Percentiles rank a stretch among this genome's conserved stretches.
Evolutionary conservation across 1,140 invertebrate species (phyloP).

Genomic region (Odontomachus brunneus): DNA sequence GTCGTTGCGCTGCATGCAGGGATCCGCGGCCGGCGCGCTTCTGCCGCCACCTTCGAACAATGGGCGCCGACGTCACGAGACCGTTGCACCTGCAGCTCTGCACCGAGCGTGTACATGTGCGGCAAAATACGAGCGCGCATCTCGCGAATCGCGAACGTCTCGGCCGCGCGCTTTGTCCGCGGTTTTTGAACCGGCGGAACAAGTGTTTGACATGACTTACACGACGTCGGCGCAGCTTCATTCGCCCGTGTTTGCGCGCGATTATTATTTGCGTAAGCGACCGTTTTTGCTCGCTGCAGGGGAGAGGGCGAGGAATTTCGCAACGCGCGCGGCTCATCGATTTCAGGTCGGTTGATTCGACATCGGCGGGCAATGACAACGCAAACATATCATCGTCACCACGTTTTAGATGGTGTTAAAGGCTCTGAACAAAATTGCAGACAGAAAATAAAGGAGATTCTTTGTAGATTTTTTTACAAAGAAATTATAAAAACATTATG

Average conservation of each 20-base stretch:
- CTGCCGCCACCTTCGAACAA: constrained; percentile 59
- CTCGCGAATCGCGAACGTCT: constrained; percentile 13
- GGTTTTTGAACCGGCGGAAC: constrained; percentile 2
- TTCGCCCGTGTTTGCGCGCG: constrained; percentile 11
- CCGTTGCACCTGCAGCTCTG: constrained; percentile 61
- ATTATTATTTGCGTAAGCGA: constrained; percentile 32
- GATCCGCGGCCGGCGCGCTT: constrained; percentile 26
- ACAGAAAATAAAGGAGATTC: too few species aligned
- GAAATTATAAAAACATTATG: too few species aligned
- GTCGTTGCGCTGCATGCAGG: constrained; percentile 50
- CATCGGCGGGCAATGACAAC: too few species aligned
- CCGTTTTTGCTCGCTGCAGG: too few species aligned
- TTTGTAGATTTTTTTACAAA: too few species aligned
- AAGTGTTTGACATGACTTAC: constrained; percentile 28
- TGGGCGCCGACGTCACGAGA: constrained; percentile 63
- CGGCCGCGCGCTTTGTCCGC: constrained; percentile 3
- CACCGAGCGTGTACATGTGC: constrained; percentile 24
- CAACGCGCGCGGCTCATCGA: too few species aligned
- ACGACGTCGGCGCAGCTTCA: background rate
- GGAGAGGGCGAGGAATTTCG: too few species aligned
- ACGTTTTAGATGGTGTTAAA: too few species aligned
- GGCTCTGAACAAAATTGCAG: too few species aligned
- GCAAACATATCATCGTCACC: too few species aligned
- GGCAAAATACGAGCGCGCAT: background rate
- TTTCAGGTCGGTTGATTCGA: too few species aligned